Percentiles rank a stretch among this genome's conserved stretches.
phyloP scores from a whole-genome alignment of 2,797 vertebrate genomes.

The Acanthurus tractus region DNA sequence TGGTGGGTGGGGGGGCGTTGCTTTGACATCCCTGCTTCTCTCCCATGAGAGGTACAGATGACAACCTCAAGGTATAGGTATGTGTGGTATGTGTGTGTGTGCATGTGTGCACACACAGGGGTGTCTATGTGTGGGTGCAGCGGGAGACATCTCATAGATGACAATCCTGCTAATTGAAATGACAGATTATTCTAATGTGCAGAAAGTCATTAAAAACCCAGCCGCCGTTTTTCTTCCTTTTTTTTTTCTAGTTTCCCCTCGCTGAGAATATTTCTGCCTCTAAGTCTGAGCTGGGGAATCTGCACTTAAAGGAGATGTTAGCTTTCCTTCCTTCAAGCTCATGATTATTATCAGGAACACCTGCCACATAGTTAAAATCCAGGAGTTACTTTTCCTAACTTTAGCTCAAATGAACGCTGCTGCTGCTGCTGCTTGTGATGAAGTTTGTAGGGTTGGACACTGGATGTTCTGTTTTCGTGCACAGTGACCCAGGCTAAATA shows the following conservation, averaged over 20 bases:
- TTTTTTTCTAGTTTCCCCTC: constrained; percentile 60
- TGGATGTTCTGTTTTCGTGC: constrained; percentile 8
- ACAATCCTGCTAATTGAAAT: constrained; percentile 89
- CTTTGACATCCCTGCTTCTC: constrained; percentile 86
- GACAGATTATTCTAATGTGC: constrained; percentile 91
- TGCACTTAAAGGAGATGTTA: constrained; percentile 82
- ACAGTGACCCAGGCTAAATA: constrained; percentile 15
- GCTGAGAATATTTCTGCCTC: constrained; percentile 80
- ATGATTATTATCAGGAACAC: constrained; percentile 80
- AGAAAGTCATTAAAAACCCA: constrained; percentile 89
- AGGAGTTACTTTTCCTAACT: constrained; percentile 68
- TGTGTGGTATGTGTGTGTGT: constrained; percentile 64
- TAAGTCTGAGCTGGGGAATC: constrained; percentile 75
- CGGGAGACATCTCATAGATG: constrained; percentile 84
- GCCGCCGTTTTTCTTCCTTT: constrained; percentile 76
- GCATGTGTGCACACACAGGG: constrained; percentile 47
- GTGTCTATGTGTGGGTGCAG: constrained; percentile 77
- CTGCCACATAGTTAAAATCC: constrained; percentile 76
- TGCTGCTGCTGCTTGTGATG: constrained; percentile 28
- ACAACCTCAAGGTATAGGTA: constrained; percentile 85
- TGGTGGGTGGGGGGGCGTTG: constrained; percentile 45
- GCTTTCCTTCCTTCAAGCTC: constrained; percentile 81
- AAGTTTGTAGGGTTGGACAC: constrained; percentile 47
- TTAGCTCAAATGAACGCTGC: constrained; percentile 51
- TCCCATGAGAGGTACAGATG: constrained; percentile 86